Base-by-base conservation (phyloP, 2,113 vertebrate genomes). In the Formicarius rufipectus region DNA sequence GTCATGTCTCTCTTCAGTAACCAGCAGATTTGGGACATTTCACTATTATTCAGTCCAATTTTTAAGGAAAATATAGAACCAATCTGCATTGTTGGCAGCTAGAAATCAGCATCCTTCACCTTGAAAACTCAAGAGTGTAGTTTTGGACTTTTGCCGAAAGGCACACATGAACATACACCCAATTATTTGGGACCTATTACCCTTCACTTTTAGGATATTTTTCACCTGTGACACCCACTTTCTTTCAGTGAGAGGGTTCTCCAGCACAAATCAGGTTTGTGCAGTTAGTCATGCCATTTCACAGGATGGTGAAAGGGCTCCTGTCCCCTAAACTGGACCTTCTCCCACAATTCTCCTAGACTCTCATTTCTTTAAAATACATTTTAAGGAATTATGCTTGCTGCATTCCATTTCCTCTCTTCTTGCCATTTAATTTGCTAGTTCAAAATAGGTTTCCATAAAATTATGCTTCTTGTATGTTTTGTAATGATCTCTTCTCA, bases 381-480 rank as follows among this genome's bases (percentile, higher is more conserved):
- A 72, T 81, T 90, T 90, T 73, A 66, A 93, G 95, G 68, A 59
- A 89, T 93, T 89, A 90, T 45, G 23, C 50, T 60, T 93, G 47
- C 87, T 82, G 82, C 73, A 91, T 95, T 93, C 91, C 89, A 96
- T 95, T 92, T 96, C 90, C 89, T 93, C 69, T 91, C 76, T 94
- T 93, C 75, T 91, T 69, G 73, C 49, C 76, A 86, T 96, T 93
- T 95, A 93, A 94, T 97, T 95, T 96, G 52, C 89, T 93, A 91
- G 76, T 97, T 97, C 92, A 95, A 91, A 96, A 96, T 92, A 97
- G 79, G 86, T 95, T 92, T 93, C 95, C 95, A 91, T 94, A 94
- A 97, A 97, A 97, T 97, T 94, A 95, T 95, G 87, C 79, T 95
- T 84, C 90, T 96, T 95, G 93, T 93, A 94, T 96, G 66, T 96